These are phyloP conservation scores for Cantharis rufa DNA, from an alignment of 2,888 invertebrate genomes.

Conservation along the genomic window DNA sequence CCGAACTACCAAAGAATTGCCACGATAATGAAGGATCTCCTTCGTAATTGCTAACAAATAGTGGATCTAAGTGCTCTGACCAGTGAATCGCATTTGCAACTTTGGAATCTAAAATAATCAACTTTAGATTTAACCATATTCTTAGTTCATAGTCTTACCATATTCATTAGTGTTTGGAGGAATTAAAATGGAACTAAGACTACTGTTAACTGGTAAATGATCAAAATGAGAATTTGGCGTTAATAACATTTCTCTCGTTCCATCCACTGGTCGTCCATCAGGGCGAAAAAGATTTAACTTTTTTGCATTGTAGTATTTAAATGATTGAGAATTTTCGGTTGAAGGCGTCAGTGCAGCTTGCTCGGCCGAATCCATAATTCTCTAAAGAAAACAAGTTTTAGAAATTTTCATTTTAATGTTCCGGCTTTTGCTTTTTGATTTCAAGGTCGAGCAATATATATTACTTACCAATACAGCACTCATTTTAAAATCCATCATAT, in stretches of 20 bases:
- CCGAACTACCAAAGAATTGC: slow-evolving; percentile 98
- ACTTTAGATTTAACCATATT: not conserved
- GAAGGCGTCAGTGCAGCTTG: slow-evolving; percentile 78
- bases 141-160: slow-evolving; percentile 55
- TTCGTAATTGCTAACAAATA: slow-evolving; percentile 88
- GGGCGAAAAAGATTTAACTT: slow-evolving; percentile 78
- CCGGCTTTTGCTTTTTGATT: too few species aligned
- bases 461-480: slow-evolving; percentile 85
- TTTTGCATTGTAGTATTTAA: slow-evolving; percentile 80
- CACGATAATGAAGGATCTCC: slow-evolving; percentile 91
- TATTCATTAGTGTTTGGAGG: slow-evolving; percentile 78
- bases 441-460: not conserved
- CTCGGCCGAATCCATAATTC: slow-evolving; percentile 90
- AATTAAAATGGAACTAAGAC: slow-evolving; percentile 85
- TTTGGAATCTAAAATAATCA: slow-evolving; percentile 67
- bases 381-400: slow-evolving; percentile 61
- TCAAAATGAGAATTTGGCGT: slow-evolving; percentile 83
- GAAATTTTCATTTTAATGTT: not conserved
- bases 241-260: slow-evolving; percentile 72
- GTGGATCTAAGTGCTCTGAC: slow-evolving; percentile 89
- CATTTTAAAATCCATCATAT: slow-evolving; percentile 92
- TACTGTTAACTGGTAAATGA: slow-evolving; percentile 81
- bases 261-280: slow-evolving; percentile 73
- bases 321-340: slow-evolving; percentile 51
- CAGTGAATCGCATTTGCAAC: slow-evolving; percentile 91